Conservation (phyloP, 2,797 vertebrate species). For the Simalia tracyae region DNA sequence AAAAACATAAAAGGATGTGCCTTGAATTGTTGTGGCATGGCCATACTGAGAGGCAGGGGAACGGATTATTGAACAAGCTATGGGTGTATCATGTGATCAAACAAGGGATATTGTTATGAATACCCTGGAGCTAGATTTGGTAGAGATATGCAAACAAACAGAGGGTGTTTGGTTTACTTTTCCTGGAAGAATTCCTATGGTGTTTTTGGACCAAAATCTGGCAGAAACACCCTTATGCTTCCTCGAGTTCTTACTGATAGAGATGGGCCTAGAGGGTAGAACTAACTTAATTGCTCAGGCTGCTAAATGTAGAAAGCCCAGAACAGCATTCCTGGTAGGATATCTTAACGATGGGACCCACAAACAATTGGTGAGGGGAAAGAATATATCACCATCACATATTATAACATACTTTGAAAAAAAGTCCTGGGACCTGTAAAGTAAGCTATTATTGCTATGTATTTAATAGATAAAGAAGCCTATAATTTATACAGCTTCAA, state of each 20-base stretch:
- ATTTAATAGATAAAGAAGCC: background rate
- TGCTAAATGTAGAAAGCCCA: background rate
- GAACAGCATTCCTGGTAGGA: background rate
- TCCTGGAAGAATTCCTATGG: background rate
- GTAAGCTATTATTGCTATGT: background rate
- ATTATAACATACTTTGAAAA: background rate
- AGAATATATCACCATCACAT: background rate
- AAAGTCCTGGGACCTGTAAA: background rate
- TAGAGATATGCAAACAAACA: background rate
- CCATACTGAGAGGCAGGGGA: background rate
- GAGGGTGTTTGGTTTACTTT: background rate
- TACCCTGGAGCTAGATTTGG: background rate
- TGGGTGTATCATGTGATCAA: background rate
- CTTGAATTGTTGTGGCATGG: background rate
- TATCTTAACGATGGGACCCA: background rate
- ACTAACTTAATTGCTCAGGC: background rate
- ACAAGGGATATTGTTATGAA: background rate
- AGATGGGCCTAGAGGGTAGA: background rate
- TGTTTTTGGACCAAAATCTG: background rate
- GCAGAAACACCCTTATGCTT: background rate
- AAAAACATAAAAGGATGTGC: background rate
- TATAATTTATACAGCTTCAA: background rate
- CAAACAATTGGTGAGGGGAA: background rate
- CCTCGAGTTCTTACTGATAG: background rate
- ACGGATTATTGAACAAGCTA: background rate